Evolutionary conservation across 2,888 invertebrate genomes (phyloP), one percentile per base, ranked within the genome.

Genomic region (Merodon equestris): DNA sequence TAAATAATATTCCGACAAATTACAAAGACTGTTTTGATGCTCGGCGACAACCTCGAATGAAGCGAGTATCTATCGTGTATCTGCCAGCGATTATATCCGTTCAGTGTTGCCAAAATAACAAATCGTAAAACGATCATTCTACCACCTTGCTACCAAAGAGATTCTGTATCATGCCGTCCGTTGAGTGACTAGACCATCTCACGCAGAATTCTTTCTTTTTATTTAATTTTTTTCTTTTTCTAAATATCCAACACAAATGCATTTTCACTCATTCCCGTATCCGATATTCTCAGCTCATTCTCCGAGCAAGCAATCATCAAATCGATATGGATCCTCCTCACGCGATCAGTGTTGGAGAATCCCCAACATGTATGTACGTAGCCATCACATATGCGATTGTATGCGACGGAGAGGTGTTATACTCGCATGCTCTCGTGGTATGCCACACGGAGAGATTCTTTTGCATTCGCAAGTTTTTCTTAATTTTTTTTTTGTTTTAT

Each of bases 141-240:
- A 67, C 79, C 82, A 81, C 81, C 77, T 74, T 82, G 74, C 73
- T 54, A 47, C 64, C 18, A 44, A 72, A 73, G 57, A 57, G 79
- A 81, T 77, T 74, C 60, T 70, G 56, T 77, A 73, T 83, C 82
- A 85, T 84, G 82, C 83, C 36, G 7, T 83, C 83, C 82, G 84
- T 84, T 27, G 84, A 85, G 83, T 84, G 84, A 84, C 84, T 84
- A 84, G 83, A 85, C 83, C 75, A 84, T 77, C 82, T 74, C 82
- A 82, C 82, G 82, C 83, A 82, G 71, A 67, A 72, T 50, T 51
- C 63, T n/a, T n/a, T n/a, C n/a, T n/a, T n/a, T n/a, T n/a, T n/a
- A n/a, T n/a, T n/a, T n/a, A n/a, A n/a, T n/a, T 27, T 27, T 27
- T 27, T 27, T 27, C 27, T 7, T 27, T 27, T 7, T 27, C 2